phyloP scores from a whole-genome alignment of 2,113 vertebrate genomes.

The Cryptomyrus ogoouensis region DNA sequence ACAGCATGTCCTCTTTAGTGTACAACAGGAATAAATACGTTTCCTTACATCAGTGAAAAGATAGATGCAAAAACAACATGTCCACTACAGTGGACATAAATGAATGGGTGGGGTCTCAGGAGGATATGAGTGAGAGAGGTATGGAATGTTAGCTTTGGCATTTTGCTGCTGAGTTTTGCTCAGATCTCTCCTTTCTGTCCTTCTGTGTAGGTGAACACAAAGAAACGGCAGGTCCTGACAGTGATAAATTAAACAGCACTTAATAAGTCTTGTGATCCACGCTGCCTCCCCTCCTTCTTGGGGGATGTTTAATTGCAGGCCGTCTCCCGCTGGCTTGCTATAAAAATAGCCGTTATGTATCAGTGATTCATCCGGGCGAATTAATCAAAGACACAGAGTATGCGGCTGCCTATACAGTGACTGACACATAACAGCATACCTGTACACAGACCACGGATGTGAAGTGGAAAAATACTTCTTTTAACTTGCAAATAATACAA shows the following conservation, averaged over 20 bases:
- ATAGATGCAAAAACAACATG: too few relatives aligned
- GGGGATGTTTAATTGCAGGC: slow-evolving; percentile 58
- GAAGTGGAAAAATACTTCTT: neutral
- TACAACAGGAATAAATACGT: too few relatives aligned
- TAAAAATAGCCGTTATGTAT: slow-evolving; percentile 35
- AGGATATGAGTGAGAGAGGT: neutral
- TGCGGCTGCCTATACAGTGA: neutral
- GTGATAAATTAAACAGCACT: slow-evolving; percentile 58
- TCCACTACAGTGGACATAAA: too few relatives aligned
- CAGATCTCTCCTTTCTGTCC: neutral
- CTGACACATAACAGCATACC: neutral
- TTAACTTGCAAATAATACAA: neutral
- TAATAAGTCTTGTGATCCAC: slow-evolving; percentile 57
- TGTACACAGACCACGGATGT: neutral
- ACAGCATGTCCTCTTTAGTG: too few relatives aligned
- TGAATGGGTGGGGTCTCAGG: too few relatives aligned
- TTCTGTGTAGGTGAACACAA: slow-evolving; percentile 34
- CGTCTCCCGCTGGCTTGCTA: slow-evolving; percentile 44
- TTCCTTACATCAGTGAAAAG: too few relatives aligned
- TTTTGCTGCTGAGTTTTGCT: neutral
- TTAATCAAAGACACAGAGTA: slow-evolving; percentile 45
- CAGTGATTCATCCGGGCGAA: slow-evolving; percentile 39
- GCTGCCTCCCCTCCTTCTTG: slow-evolving; percentile 38
- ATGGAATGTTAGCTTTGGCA: neutral
- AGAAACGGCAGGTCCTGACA: slow-evolving; percentile 41